Evolutionary conservation across 2,797 vertebrate species (phyloP), one percentile per base, ranked within the genome.

Genomic region (Eospalax fontanierii): DNA sequence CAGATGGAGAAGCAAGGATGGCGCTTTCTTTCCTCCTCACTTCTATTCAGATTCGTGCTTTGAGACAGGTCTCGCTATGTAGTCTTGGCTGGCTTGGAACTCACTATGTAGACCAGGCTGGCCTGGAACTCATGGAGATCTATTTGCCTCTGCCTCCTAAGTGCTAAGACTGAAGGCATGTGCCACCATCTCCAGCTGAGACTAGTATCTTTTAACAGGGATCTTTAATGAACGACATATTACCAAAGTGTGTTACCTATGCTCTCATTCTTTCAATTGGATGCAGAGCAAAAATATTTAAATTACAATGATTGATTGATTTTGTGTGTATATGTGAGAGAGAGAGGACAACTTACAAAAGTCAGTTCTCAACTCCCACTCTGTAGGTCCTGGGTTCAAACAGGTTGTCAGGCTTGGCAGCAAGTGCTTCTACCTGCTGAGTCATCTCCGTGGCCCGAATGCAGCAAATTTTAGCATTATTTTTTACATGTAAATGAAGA

Each of bases 401-500:
- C 16, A 46, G 46, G 46, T 46, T 46, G 46, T 76, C 43, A 50
- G 16, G 33, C 30, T 33, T 15, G 43, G 4, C 50, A 78, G 75
- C 46, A 78, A 50, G 75, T 54, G 50, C 75, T 50, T 50, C 40
- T 4, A 46, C 28, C 43, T 74, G 28, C 26, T 78, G 75, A 78
- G 50, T 30, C 30, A 78, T 78, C 75, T 78, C 43, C 33, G 0
- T 78, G 46, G 18, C 18, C 75, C 46, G 21, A 33, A 12, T 78
- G 46, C 30, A 33, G 9, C 75, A 91, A 61, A 89, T 87, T 86
- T 89, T 87, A 91, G 46, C 16, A 89, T n/a, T 2, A 10, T 54
- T 91, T 46, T 94, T 95, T 65, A 78, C 22, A n/a, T 84, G 50
- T 40, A 86, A 95, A 89, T 54, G 33, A 91, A 76, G 73, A 93